Conservation (phyloP, 2,888 invertebrate species). For the Eupithecia pulchellata region DNA sequence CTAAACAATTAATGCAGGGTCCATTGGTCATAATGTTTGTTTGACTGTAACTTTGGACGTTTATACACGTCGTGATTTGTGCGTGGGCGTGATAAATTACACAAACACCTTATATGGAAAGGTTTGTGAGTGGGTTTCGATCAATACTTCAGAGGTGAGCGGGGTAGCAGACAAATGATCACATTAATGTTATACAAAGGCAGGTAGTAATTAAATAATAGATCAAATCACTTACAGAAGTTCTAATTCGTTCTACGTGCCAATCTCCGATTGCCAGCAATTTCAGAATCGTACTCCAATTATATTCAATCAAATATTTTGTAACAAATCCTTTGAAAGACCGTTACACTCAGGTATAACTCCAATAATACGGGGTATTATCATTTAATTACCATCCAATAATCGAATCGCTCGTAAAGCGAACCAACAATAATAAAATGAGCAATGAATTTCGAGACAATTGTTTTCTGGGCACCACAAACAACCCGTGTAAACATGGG, state of each 20-base stretch:
- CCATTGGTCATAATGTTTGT: conserved; percentile 83
- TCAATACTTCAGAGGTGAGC: conserved; percentile 20
- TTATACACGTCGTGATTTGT: conserved; percentile 51
- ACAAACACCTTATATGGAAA: conserved; percentile 36
- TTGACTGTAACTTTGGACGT: conserved; percentile 69
- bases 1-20: conserved; percentile 80
- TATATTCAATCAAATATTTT: conserved; percentile 8
- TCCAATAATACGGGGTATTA: conserved; percentile 83
- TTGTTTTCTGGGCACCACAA: conserved; percentile 85
- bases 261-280: conserved; percentile 9
- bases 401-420: conserved; percentile 84
- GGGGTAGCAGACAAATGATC: background rate
- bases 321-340: conserved; percentile 41
- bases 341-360: conserved; percentile 77
- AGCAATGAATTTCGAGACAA: conserved; percentile 85
- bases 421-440: conserved; percentile 85
- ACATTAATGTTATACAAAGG: background rate
- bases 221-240: background rate
- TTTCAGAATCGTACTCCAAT: conserved; percentile 7
- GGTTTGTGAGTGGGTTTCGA: conserved; percentile 29
- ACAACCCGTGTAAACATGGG: conserved; percentile 82
- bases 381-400: conserved; percentile 85
- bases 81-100: conserved; percentile 49
- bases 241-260: conserved; percentile 10
- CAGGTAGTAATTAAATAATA: background rate